These are phyloP conservation scores for Ursus arctos DNA, from an alignment of 2,113 vertebrate species.

Conservation along the genomic window DNA sequence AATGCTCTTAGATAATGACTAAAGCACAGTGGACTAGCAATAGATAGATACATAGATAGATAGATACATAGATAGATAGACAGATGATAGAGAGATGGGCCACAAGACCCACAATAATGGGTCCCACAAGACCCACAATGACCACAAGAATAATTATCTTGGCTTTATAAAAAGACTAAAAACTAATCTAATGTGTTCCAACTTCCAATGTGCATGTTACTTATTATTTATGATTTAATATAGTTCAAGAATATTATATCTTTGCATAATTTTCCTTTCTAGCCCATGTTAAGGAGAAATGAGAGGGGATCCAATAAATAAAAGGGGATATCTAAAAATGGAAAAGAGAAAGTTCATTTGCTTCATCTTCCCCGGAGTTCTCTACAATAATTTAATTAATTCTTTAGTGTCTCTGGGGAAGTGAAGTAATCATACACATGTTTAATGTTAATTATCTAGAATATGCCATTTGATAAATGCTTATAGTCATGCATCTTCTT, in stretches of 20 bases:
- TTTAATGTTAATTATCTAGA: neutral
- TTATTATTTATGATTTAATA: neutral
- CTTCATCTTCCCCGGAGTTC: neutral
- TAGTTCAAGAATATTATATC: neutral
- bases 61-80: neutral
- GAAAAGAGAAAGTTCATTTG: neutral
- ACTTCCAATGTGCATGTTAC: neutral
- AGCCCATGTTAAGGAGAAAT: neutral
- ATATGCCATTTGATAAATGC: neutral
- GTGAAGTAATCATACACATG: neutral
- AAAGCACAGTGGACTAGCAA: neutral
- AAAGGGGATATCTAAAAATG: neutral
- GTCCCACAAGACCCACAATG: neutral
- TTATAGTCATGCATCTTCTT: neutral
- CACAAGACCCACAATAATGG: too few relatives aligned
- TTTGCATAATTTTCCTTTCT: neutral
- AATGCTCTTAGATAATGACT: neutral
- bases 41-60: neutral
- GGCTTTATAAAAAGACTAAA: neutral
- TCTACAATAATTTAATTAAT: neutral
- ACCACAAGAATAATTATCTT: neutral
- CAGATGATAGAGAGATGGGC: neutral
- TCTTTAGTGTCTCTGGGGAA: neutral
- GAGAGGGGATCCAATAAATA: neutral
- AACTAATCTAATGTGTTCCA: neutral